Base-by-base conservation (phyloP, 2,113 vertebrate genomes). In the Nesogale talazaci region DNA sequence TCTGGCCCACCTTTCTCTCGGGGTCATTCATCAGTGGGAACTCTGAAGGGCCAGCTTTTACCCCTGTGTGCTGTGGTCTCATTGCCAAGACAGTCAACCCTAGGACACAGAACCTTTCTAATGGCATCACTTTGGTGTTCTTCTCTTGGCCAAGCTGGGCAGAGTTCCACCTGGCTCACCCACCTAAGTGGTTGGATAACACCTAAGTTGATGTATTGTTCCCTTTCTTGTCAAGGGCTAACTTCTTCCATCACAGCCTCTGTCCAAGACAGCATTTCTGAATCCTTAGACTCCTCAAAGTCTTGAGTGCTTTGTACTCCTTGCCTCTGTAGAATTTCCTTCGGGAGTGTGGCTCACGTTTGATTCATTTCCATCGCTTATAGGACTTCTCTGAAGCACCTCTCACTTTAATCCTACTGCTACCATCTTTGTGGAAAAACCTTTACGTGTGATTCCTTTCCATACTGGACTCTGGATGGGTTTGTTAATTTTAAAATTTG, bases 401-500 rank as follows among this genome's bases (percentile, higher is more conserved):
- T 3, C 31, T 82, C 0, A 2, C 20, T 52, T 57, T 12, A 5
- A 25, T 74, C n/a, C 38, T 63, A 11, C 31, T 42, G 7, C 80
- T 82, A 15, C 56, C 31, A 40, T 42, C 36, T 86, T 82, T 86
- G 83, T 90, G 46, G 76, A 69, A 88, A 56, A 56, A 29, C 6
- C 34, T 78, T 23, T 59, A 67, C 31, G 72, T 86, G 59, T 74
- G 89, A 29, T 69, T 85, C 67, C 2, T 76, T 40, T 67, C 70
- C 16, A 17, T n/a, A 36, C 80, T 88, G 10, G 6, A 15, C 29
- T 92, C 6, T 83, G 57, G 80, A 87, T 57, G 42, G 36, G 20
- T 70, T 90, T 90, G 70, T 91, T 83, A 70, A 70, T 91, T 89
- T 77, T 65, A 91, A 92, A 79, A 83, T 70, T 67, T 69, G 83